Evolutionary conservation across 2,797 vertebrate species (phyloP).

Genomic region (Austrolebias charrua): DNA sequence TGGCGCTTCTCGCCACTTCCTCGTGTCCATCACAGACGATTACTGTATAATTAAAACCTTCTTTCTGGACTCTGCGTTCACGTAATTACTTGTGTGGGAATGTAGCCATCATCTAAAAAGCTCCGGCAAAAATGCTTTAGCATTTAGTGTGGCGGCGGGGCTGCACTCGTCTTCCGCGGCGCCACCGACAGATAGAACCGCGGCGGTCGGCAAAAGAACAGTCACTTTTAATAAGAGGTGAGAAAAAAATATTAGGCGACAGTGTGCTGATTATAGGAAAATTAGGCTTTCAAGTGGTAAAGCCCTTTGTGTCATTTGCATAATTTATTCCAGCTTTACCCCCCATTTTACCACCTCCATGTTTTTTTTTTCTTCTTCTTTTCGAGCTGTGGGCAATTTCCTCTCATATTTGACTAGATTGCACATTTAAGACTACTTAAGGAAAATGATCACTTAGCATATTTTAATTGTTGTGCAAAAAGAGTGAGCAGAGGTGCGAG

Average conservation of each 20-base stretch:
- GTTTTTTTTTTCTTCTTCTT: constrained; percentile 76
- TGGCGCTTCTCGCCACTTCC: constrained; percentile 98
- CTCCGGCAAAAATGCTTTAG: constrained; percentile 93
- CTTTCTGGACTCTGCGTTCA: constrained; percentile 99
- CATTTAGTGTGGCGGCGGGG: constrained; percentile 92
- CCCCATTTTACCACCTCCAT: constrained; percentile 58
- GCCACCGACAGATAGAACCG: constrained; percentile 96
- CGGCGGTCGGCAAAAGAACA: constrained; percentile 96
- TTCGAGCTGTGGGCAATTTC: constrained; percentile 98
- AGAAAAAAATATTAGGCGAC: constrained; percentile 97
- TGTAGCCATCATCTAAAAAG: constrained; percentile 99
- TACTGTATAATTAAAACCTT: constrained; percentile 99
- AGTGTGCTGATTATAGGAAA: constrained; percentile 99
- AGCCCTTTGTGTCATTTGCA: constrained; percentile 99
- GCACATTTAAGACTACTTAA: constrained; percentile 99
- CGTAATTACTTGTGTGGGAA: constrained; percentile 99
- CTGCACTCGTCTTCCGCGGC: constrained; percentile 81
- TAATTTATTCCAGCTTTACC: constrained; percentile 91
- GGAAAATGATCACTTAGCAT: constrained; percentile 99
- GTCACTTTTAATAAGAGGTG: constrained; percentile 99
- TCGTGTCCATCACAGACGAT: constrained; percentile 99
- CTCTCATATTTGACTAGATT: constrained; percentile 99
- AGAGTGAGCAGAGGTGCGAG: constrained; percentile 86
- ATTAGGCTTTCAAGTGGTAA: constrained; percentile 99
- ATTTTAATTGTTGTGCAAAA: constrained; percentile 98